Conservation (phyloP, 1,140 invertebrate species). For the Arctopsyche grandis region DNA sequence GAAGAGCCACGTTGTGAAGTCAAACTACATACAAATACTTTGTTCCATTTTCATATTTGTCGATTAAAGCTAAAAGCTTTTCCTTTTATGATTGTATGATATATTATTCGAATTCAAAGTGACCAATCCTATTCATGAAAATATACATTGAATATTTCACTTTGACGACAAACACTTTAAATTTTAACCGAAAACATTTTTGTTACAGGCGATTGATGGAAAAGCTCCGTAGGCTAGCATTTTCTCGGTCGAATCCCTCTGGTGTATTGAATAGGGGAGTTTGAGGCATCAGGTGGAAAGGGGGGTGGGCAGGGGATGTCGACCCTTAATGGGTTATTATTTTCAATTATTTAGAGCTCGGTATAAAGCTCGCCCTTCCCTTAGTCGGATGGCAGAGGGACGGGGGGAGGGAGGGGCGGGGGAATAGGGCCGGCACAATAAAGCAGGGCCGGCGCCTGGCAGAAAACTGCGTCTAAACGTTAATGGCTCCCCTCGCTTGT, state of each 20-base stretch:
- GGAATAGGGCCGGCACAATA: constrained; percentile 12
- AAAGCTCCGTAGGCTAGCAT: not conserved
- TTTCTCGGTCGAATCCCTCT: not conserved
- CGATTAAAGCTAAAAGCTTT: too few species aligned
- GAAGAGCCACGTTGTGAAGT: too few species aligned
- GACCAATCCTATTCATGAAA: too few species aligned
- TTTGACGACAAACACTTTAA: too few species aligned
- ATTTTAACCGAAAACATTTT: too few species aligned
- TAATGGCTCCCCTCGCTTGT: constrained; percentile 29
- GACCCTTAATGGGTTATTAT: constrained; percentile 38
- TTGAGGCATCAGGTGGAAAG: not conserved
- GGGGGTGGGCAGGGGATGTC: not conserved
- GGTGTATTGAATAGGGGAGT: not conserved
- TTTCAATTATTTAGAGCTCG: constrained; percentile 39
- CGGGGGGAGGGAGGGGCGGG: not conserved
- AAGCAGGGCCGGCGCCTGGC: not conserved
- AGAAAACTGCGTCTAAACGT: constrained; percentile 24
- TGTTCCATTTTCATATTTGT: too few species aligned
- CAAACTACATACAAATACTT: too few species aligned
- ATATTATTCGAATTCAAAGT: too few species aligned
- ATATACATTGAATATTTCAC: too few species aligned
- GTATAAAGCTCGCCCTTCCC: constrained; percentile 19
- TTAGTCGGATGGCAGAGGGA: not conserved
- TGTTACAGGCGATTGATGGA: constrained; percentile 1
- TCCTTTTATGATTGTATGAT: too few species aligned